A percentile compares a stretch with the other conserved stretches of the same genome.
Conservation (phyloP, 2,797 vertebrate genomes). For the Tapera naevia region DNA sequence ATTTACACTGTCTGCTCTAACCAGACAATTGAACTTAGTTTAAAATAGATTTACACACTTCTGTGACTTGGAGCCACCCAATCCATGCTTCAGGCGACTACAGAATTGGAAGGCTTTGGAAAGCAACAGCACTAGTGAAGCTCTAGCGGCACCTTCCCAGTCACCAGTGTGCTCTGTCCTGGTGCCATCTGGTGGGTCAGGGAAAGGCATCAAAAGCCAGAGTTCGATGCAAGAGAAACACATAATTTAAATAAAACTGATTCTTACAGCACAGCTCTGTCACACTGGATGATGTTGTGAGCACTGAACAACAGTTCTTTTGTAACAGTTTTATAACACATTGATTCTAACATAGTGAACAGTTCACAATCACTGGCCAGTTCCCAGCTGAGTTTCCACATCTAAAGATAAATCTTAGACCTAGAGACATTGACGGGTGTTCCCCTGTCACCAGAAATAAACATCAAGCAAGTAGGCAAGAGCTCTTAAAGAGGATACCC, state of each 20-base stretch:
- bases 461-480: neutral
- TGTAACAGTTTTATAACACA: neutral
- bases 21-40: neutral
- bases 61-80: neutral
- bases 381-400: neutral
- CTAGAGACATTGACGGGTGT: neutral
- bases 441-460: neutral
- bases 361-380: neutral
- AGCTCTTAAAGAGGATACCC: neutral
- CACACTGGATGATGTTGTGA: neutral
- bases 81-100: neutral
- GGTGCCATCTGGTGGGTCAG: conserved; percentile 53
- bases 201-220: neutral
- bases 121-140: neutral
- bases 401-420: neutral
- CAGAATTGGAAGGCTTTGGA: neutral
- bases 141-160: neutral
- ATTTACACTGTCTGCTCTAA: neutral
- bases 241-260: neutral
- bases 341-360: neutral
- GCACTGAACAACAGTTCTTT: neutral
- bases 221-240: neutral
- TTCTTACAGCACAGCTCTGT: neutral
- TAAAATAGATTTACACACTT: neutral
- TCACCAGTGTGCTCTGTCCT: neutral